These are phyloP conservation scores for Hydrotaea diabolus DNA, from an alignment of 2,888 invertebrate species.

Conservation along the genomic window DNA sequence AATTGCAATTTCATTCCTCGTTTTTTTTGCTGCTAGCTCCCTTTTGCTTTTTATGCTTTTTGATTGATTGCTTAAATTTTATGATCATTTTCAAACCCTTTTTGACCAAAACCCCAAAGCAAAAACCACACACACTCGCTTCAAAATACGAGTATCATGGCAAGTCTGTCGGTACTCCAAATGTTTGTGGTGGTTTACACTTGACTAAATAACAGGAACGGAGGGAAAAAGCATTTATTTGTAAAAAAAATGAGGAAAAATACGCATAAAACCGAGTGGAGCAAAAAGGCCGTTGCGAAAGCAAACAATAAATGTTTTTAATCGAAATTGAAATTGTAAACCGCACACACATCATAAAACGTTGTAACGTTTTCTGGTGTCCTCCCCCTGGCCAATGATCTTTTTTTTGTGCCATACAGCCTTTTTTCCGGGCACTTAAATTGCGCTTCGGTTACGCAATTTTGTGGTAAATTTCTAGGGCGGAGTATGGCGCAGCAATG, in stretches of 20 bases:
- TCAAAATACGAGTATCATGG: neutral
- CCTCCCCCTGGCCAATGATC: neutral
- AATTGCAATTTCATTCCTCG: conserved; percentile 52
- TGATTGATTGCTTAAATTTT: conserved; percentile 64
- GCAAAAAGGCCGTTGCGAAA: conserved; percentile 45
- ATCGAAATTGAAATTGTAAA: conserved; percentile 60
- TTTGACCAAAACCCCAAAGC: conserved; percentile 16
- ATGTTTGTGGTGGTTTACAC: no score
- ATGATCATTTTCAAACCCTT: conserved; percentile 57
- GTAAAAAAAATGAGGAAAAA: neutral
- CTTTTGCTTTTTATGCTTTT: conserved; percentile 49
- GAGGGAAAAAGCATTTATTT: neutral
- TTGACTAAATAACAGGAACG: neutral
- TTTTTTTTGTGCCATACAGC: conserved; percentile 12
- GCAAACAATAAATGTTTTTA: conserved; percentile 51
- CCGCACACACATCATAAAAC: conserved; percentile 56
- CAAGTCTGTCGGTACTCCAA: no score
- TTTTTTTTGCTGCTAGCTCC: neutral
- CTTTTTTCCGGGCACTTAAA: neutral
- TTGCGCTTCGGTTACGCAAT: conserved; percentile 15
- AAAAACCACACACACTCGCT: neutral
- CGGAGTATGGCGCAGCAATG: neutral
- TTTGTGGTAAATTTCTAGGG: conserved; percentile 10
- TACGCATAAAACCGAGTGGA: conserved; percentile 28
- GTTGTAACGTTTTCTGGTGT: conserved; percentile 17